phyloP scores from a whole-genome alignment of 2,113 vertebrate genomes.

The Athene cunicularia region DNA sequence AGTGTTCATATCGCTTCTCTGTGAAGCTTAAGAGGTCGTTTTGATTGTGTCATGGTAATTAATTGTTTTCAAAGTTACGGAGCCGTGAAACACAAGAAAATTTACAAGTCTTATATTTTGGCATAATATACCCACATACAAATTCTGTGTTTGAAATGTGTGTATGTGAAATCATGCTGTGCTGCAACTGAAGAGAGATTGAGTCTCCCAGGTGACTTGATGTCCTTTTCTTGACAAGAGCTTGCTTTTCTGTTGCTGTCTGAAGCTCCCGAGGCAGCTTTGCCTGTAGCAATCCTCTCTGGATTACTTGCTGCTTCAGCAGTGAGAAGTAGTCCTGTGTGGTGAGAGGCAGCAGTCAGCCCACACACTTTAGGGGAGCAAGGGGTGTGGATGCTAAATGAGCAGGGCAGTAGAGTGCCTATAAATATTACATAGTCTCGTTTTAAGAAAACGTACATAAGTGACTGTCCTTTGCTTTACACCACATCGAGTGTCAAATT shows the following conservation, averaged over 20 bases:
- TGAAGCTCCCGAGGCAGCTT: not conserved
- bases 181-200: not conserved
- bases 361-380: not conserved
- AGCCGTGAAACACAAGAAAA: not conserved
- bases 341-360: not conserved
- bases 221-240: not conserved
- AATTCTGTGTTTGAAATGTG: too few relatives aligned
- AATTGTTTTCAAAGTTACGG: not conserved
- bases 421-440: accelerated
- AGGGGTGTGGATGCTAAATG: not conserved
- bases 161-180: not conserved
- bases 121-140: too few relatives aligned
- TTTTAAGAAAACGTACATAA: not conserved
- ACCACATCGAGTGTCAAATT: too few relatives aligned
- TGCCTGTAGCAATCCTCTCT: not conserved
- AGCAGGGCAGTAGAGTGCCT: not conserved
- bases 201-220: not conserved
- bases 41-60: not conserved
- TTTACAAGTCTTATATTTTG: not conserved
- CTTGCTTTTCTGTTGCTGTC: not conserved
- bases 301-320: not conserved
- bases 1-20: not conserved
- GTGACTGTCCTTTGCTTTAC: too few relatives aligned
- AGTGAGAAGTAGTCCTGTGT: not conserved
- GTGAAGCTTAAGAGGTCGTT: not conserved